phyloP scores from a whole-genome alignment of 2,888 invertebrate species.

The Diaprepes abbreviatus region DNA sequence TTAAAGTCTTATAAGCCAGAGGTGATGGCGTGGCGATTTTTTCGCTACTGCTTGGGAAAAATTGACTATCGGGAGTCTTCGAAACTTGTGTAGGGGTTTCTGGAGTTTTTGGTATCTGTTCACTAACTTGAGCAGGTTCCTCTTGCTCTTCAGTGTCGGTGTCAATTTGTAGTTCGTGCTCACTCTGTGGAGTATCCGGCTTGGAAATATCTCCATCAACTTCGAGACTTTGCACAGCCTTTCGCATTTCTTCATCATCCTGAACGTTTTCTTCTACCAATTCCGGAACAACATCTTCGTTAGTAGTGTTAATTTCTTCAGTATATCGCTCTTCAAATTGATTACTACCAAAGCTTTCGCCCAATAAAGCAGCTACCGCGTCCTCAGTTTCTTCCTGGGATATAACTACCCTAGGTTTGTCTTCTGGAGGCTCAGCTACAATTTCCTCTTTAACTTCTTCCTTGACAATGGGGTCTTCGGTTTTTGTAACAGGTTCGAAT shows the following conservation, averaged over 20 bases:
- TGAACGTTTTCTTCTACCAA: conserved; percentile 82
- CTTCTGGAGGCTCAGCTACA: conserved; percentile 71
- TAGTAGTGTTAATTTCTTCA: conserved; percentile 69
- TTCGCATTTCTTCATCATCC: conserved; percentile 87
- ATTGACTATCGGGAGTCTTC: conserved; percentile 72
- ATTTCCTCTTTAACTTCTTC: conserved; percentile 64
- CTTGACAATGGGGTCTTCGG: conserved; percentile 54
- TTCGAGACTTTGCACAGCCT: conserved; percentile 86
- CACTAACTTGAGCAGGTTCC: conserved; percentile 65
- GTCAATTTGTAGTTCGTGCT: conserved; percentile 86
- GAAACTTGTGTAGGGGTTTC: conserved; percentile 64
- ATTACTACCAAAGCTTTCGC: conserved; percentile 85
- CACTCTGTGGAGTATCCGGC: conserved; percentile 88
- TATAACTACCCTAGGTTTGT: conserved; percentile 85
- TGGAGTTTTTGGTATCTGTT: conserved; percentile 61
- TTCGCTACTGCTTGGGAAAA: conserved; percentile 65
- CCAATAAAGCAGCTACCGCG: conserved; percentile 89
- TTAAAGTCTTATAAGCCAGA: conserved; percentile 57
- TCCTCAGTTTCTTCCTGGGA: conserved; percentile 95
- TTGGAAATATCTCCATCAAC: conserved; percentile 77
- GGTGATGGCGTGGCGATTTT: conserved; percentile 41
- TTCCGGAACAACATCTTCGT: conserved; percentile 62
- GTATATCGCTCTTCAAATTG: conserved; percentile 71
- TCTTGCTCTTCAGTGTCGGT: conserved; percentile 86
- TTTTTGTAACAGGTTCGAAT: conserved; percentile 63